Evolutionary conservation across 2,888 invertebrate species (phyloP), one percentile per base, ranked within the genome.

Genomic region (Drosophila imparisetae): DNA sequence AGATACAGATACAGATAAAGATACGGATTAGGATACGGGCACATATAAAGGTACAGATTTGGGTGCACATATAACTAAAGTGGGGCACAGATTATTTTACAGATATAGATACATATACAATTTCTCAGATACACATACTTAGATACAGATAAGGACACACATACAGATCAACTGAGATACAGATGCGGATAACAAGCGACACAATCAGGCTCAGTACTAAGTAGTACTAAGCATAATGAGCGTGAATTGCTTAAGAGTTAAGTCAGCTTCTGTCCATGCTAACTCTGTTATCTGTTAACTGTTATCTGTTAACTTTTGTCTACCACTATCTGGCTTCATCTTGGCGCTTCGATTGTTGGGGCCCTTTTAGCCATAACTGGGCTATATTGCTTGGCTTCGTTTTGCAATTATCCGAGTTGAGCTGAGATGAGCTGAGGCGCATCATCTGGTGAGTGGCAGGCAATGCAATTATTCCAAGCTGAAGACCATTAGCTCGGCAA

Each of bases 221-320:
- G 21, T 21, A 42, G 21, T 21, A 11, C 45, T 30, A 55, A 48
- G 57, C 61, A 60, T 78, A 82, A 83, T 69, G 66, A 66, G 81
- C 63, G 70, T 64, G 60, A 82, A 81, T 67, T 62, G 82, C 75
- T 69, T 42, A 49, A 71, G 70, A 79, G 75, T 72, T 68, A 70
- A 86, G 72, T 70, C 77, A 70, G 54, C 73, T 75, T 67, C 86
- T 70, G 78, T 75, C 80, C 68, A 72, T 72, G 86, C 57, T 50
- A 34, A 48, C 53, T 48, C 58, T 52, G 11, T 21, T 42, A 42
- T 60, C 60, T 61, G 75, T 62, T 62, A 42, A 11, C 21, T 42
- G 42, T 11, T 40, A 57, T 34, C 38, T 38, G 50, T 50, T 52
- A 54, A 10, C 45, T 38, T 24, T 50, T 53, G 27, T 11, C 36